phyloP scores from a whole-genome alignment of 2,888 invertebrate genomes.

The Chrysodeixis includens region DNA sequence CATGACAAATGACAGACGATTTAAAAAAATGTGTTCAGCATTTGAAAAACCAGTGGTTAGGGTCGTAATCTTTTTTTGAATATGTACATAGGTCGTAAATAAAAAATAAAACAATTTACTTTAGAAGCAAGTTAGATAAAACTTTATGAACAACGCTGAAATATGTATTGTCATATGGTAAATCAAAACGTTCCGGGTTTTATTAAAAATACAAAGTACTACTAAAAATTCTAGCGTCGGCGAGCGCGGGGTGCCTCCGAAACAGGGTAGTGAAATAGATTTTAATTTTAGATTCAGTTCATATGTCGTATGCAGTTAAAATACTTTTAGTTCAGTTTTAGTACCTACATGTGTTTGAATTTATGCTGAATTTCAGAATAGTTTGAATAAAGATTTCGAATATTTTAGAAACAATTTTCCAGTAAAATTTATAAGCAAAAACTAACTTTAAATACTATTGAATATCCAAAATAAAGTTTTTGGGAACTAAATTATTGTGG shows the following conservation, averaged over 20 bases:
- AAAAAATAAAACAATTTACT: not conserved
- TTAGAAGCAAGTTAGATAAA: not conserved
- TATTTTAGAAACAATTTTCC: not conserved
- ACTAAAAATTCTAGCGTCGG: constrained; percentile 62
- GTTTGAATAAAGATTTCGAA: not conserved
- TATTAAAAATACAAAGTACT: constrained; percentile 59
- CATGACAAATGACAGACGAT: no score
- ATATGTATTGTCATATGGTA: constrained; percentile 39
- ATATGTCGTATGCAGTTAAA: constrained; percentile 58
- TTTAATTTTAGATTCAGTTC: constrained; percentile 71
- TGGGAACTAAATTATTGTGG: no score
- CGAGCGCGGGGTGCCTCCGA: constrained; percentile 46
- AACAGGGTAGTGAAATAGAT: constrained; percentile 70
- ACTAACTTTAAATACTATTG: no score
- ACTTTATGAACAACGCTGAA: not conserved
- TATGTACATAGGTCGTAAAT: constrained; percentile 13
- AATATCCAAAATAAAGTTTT: no score
- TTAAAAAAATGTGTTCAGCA: no score
- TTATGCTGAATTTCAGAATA: not conserved
- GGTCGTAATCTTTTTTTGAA: no score
- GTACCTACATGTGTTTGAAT: not conserved
- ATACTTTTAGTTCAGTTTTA: constrained; percentile 13
- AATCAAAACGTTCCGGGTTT: constrained; percentile 56
- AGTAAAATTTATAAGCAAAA: not conserved
- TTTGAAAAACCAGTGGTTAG: no score